A percentile compares a stretch with the other conserved stretches of the same genome.
Evolutionary conservation across 37 sponge, comb jelly and placozoan species (phyloP).

Genomic region (Halisarca cf. caerulea): DNA sequence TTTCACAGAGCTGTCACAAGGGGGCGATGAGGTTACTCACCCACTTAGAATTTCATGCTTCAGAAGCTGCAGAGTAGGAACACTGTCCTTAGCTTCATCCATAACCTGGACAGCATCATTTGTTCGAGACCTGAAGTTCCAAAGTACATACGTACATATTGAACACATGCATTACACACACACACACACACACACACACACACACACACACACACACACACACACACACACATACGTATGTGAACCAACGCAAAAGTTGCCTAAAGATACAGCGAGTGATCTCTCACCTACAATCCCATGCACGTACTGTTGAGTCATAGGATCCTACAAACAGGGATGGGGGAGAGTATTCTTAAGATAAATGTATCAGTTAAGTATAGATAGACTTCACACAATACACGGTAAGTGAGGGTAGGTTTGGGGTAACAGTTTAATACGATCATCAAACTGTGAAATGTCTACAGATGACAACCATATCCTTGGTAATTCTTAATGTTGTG

Average conservation of each 20-base stretch:
- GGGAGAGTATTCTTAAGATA: too few relatives aligned
- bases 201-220: constrained; percentile 18
- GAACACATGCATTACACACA: too few relatives aligned
- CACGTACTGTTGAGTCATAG: constrained; percentile 80
- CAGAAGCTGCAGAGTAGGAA: constrained; percentile 67
- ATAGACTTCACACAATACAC: too few relatives aligned
- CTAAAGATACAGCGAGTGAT: neutral
- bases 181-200: constrained; percentile 6
- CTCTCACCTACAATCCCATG: constrained; percentile 68
- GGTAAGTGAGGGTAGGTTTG: too few relatives aligned
- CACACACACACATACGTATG: too few relatives aligned
- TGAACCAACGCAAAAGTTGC: too few relatives aligned
- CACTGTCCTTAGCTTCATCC: constrained; percentile 88
- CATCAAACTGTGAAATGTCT: too few relatives aligned
- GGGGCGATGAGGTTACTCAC: constrained; percentile 17
- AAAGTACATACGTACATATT: neutral
- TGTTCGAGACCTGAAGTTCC: constrained; percentile 35
- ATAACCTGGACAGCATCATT: constrained; percentile 78
- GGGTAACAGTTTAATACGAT: too few relatives aligned
- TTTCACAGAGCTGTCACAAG: neutral
- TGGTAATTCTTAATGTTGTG: too few relatives aligned
- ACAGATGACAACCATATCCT: too few relatives aligned
- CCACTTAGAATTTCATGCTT: constrained; percentile 86
- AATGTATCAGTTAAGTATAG: too few relatives aligned
- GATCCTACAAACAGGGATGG: constrained; percentile 81